A percentile compares a stretch with the other conserved stretches of the same genome.
These are phyloP conservation scores for Mionectes macconnelli DNA, from an alignment of 2,113 vertebrate genomes.

Conservation along the genomic window DNA sequence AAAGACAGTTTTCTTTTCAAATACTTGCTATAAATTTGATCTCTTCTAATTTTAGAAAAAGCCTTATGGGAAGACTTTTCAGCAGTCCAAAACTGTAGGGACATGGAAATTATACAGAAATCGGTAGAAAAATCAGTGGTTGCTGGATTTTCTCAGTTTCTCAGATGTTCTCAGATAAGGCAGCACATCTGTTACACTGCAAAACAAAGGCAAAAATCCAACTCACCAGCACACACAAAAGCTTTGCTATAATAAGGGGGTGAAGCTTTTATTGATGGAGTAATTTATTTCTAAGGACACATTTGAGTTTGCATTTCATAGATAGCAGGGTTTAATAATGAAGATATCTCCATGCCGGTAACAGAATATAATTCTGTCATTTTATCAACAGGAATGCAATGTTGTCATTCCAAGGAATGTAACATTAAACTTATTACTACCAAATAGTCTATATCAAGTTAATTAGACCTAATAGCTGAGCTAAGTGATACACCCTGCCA, in stretches of 20 bases:
- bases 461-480: conserved; percentile 20
- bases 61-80: background rate
- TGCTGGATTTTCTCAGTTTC: background rate
- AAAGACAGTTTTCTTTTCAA: background rate
- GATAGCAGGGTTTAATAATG: background rate
- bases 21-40: background rate
- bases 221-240: background rate
- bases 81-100: background rate
- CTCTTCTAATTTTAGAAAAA: background rate
- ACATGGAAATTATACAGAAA: background rate
- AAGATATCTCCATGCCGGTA: background rate
- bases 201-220: background rate
- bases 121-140: background rate
- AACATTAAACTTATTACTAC: background rate
- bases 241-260: background rate
- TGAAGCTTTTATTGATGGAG: background rate
- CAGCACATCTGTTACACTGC: background rate
- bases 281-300: background rate
- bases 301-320: background rate
- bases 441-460: background rate
- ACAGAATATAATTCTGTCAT: background rate
- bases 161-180: no score
- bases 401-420: background rate
- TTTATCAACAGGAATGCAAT: background rate
- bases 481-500: background rate